These are phyloP conservation scores for Onthophagus taurus DNA, from an alignment of 1,140 invertebrate species.

Conservation along the genomic window DNA sequence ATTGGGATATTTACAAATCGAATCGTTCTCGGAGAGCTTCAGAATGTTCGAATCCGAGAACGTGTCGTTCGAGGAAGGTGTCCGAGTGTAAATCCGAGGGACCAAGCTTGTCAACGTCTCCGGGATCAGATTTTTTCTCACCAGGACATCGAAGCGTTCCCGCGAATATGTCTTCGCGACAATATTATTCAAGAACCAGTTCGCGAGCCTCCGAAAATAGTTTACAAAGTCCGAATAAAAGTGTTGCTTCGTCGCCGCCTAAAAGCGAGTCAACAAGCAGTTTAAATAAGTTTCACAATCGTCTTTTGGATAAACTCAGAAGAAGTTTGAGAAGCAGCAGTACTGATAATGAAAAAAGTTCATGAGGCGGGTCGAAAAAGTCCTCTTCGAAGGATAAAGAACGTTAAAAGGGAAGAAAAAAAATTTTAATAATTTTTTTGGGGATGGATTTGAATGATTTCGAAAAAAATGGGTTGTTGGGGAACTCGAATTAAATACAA, in stretches of 20 bases:
- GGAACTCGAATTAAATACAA: too few species aligned
- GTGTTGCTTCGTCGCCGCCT: conserved; percentile 45
- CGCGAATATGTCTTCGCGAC: conserved; percentile 43
- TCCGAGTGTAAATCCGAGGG: conserved; percentile 75
- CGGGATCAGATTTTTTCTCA: conserved; percentile 55
- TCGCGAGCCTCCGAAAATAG: conserved; percentile 49
- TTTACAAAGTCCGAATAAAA: conserved; percentile 45
- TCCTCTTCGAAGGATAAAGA: too few species aligned
- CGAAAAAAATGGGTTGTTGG: too few species aligned
- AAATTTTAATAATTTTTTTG: too few species aligned
- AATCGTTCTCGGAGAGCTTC: conserved; percentile 62
- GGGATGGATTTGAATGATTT: too few species aligned
- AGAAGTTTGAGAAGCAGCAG: conserved; percentile 62
- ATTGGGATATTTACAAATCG: conserved; percentile 84
- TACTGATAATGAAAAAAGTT: conserved; percentile 32
- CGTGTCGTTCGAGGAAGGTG: conserved; percentile 62
- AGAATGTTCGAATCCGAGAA: conserved; percentile 56
- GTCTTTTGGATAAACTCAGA: conserved; percentile 74
- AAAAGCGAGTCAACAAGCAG: conserved; percentile 49
- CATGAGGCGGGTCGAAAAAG: too few species aligned
- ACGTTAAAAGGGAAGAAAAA: too few species aligned
- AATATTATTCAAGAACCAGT: conserved; percentile 52
- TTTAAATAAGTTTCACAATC: conserved; percentile 74
- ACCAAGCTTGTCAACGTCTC: conserved; percentile 59
- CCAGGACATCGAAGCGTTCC: conserved; percentile 57